Conservation (phyloP, 2,113 vertebrate species). For the Corythornis madagascariensis region DNA sequence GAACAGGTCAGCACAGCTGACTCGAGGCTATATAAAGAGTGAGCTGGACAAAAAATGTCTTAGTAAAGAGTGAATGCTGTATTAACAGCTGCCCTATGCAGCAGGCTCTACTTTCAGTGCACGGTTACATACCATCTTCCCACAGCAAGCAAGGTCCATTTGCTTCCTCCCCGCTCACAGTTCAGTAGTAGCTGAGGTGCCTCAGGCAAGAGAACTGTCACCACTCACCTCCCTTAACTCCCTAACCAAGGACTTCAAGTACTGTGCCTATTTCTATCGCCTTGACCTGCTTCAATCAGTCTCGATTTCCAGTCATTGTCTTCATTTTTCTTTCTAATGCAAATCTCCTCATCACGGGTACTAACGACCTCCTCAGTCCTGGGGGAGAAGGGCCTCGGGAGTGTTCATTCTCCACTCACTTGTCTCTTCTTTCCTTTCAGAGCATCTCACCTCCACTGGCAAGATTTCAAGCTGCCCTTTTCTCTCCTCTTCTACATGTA, state of each 20-base stretch:
- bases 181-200: background rate
- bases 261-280: background rate
- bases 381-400: background rate
- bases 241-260: background rate
- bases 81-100: rapidly evolving
- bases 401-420: background rate
- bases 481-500: background rate
- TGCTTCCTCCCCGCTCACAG: background rate
- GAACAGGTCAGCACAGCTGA: background rate
- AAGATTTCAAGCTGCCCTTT: background rate
- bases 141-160: background rate
- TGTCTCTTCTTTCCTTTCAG: background rate
- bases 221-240: background rate
- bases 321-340: background rate
- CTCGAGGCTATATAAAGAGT: background rate
- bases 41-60: background rate
- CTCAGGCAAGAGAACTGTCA: background rate
- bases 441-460: background rate
- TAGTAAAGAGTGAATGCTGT: background rate
- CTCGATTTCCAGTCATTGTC: background rate
- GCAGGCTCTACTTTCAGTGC: background rate
- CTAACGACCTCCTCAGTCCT: background rate
- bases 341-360: background rate
- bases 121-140: background rate
- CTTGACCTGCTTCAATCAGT: background rate